These are phyloP conservation scores for Anarrhichthys ocellatus DNA, from an alignment of 2,113 vertebrate species.

Conservation along the genomic window DNA sequence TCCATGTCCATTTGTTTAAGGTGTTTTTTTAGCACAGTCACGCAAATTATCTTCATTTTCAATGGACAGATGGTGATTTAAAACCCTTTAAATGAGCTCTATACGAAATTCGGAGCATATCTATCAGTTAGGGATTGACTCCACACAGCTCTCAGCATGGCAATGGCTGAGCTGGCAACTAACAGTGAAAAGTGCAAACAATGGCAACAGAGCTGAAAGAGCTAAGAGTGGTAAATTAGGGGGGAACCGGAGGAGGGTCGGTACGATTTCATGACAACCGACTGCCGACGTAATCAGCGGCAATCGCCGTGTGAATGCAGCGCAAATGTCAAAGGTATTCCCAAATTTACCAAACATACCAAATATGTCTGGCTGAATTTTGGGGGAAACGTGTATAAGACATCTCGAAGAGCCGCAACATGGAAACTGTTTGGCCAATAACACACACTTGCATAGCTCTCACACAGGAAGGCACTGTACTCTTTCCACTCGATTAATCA, in stretches of 20 bases:
- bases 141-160: too few species aligned
- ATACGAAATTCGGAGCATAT: neutral
- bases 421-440: neutral
- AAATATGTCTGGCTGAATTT: neutral
- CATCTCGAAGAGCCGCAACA: neutral
- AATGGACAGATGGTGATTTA: neutral
- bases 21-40: neutral
- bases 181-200: too few species aligned
- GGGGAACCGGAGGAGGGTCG: too few species aligned
- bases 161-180: too few species aligned
- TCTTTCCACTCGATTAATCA: slow-evolving; percentile 15
- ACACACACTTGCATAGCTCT: neutral
- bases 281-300: too few species aligned
- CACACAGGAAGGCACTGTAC: neutral
- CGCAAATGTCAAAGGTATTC: too few species aligned
- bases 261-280: too few species aligned
- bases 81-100: neutral
- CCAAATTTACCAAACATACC: neutral
- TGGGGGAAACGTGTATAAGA: neutral
- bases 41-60: neutral
- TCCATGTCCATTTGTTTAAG: neutral
- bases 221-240: too few species aligned
- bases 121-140: too few species aligned
- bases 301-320: too few species aligned
- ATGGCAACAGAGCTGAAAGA: too few species aligned